These are phyloP conservation scores for Odontamblyopus rebecca DNA, from an alignment of 2,797 vertebrate species.

Conservation along the genomic window DNA sequence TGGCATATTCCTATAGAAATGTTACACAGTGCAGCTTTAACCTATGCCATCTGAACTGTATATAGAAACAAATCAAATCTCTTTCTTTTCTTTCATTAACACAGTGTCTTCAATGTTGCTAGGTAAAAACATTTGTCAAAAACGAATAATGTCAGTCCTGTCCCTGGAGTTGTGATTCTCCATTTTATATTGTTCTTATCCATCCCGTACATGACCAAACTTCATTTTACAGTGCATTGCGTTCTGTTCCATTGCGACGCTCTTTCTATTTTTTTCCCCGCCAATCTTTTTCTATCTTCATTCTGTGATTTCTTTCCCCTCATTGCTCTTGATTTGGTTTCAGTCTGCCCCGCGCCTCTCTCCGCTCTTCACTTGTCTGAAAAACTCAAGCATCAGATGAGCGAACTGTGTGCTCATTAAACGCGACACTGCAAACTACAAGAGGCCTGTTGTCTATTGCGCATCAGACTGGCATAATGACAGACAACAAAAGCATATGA, in stretches of 20 bases:
- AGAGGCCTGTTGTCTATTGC: slow-evolving; percentile 42
- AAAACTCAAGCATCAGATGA: slow-evolving; percentile 43
- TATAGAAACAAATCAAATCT: slow-evolving; percentile 19
- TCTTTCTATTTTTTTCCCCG: background rate
- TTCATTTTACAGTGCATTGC: slow-evolving; percentile 15
- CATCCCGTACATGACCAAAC: slow-evolving; percentile 22
- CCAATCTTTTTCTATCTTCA: slow-evolving; percentile 17
- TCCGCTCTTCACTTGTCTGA: slow-evolving; percentile 21
- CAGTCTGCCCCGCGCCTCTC: slow-evolving; percentile 23
- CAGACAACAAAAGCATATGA: slow-evolving; percentile 28
- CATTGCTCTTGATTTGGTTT: slow-evolving; percentile 42
- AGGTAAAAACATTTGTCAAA: slow-evolving; percentile 22
- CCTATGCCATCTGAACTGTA: background rate
- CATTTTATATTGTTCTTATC: slow-evolving; percentile 30
- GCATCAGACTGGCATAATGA: slow-evolving; percentile 57
- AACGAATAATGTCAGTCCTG: slow-evolving; percentile 20
- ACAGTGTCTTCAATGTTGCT: slow-evolving; percentile 2
- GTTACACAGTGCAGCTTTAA: too few species aligned
- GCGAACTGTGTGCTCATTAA: slow-evolving; percentile 64
- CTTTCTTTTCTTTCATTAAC: slow-evolving; percentile 4
- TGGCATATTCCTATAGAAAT: too few species aligned
- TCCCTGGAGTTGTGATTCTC: slow-evolving; percentile 18
- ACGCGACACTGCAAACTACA: slow-evolving; percentile 65
- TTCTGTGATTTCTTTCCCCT: slow-evolving; percentile 20
- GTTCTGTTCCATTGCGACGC: slow-evolving; percentile 9